Percentiles rank a stretch among this genome's conserved stretches.
Conservation (phyloP, 1,140 invertebrate species). For the Drosophila persimilis region DNA sequence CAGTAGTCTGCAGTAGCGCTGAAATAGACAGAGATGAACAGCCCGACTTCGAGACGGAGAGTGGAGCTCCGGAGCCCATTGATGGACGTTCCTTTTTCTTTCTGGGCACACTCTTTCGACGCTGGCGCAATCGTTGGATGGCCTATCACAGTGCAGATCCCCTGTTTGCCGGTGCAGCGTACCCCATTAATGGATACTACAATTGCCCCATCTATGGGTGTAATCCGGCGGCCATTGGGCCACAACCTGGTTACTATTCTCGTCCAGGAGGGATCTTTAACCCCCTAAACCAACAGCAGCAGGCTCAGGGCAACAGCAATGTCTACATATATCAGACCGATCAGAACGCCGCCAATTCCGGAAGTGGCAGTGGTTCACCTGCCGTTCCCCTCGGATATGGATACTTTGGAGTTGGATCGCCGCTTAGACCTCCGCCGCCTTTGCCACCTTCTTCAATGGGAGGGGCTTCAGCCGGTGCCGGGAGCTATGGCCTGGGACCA, state of each 20-base stretch:
- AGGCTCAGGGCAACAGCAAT: constrained; percentile 68
- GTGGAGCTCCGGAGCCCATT: constrained; percentile 11
- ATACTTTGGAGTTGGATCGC: constrained; percentile 24
- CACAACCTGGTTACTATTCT: constrained; percentile 43
- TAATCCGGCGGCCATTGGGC: constrained; percentile 51
- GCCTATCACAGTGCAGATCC: constrained; percentile 56
- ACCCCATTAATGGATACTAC: constrained; percentile 61
- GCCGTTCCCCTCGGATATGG: constrained; percentile 41
- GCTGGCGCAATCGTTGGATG: constrained; percentile 69
- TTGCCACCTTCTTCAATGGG: constrained; percentile 14
- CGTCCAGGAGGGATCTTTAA: constrained; percentile 42
- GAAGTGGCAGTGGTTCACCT: neutral
- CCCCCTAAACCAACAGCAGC: constrained; percentile 40
- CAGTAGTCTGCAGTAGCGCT: neutral
- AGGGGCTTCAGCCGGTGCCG: constrained; percentile 34
- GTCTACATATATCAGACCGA: constrained; percentile 68
- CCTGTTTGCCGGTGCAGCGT: constrained; percentile 56
- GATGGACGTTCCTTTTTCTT: constrained; percentile 65
- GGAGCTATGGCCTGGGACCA: constrained; percentile 40
- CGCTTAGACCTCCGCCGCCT: constrained; percentile 26
- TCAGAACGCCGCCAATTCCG: constrained; percentile 54
- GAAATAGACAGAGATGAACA: constrained; percentile 10
- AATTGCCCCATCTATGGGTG: constrained; percentile 63
- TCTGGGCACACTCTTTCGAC: constrained; percentile 59
- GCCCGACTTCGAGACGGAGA: constrained; percentile 8